phyloP scores from a whole-genome alignment of 2,888 invertebrate species.

The Pseudoips prasinana region DNA sequence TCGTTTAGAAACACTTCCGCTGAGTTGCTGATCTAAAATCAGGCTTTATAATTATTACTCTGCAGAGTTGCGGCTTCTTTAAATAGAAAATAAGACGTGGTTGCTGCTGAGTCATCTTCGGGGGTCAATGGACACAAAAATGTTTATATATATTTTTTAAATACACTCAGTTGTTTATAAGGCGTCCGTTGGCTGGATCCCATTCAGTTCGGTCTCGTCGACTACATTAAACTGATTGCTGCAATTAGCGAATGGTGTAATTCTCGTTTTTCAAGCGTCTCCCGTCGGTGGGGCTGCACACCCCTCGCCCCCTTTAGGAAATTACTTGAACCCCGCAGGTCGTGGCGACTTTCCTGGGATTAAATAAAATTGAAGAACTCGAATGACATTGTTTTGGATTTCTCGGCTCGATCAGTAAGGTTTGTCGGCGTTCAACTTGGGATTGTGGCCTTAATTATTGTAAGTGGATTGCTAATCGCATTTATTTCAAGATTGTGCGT shows the following conservation, averaged over 20 bases:
- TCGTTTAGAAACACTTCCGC: constrained; percentile 20
- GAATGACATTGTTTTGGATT: constrained; percentile 73
- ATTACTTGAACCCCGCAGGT: constrained; percentile 73
- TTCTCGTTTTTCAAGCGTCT: constrained; percentile 74
- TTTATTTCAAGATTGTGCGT: constrained; percentile 45
- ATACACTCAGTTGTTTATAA: constrained; percentile 55
- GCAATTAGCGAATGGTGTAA: constrained; percentile 80
- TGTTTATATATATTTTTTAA: constrained; percentile 27
- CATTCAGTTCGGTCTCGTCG: constrained; percentile 67
- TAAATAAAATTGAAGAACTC: constrained; percentile 75
- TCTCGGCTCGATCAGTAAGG: constrained; percentile 60
- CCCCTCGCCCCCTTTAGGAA: constrained; percentile 55
- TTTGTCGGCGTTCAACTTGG: constrained; percentile 51
- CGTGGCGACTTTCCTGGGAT: constrained; percentile 65
- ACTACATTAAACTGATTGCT: constrained; percentile 81
- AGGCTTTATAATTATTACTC: constrained; percentile 23
- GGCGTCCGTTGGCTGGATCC: constrained; percentile 56
- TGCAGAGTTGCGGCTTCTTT: constrained; percentile 8
- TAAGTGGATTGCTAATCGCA: constrained; percentile 65
- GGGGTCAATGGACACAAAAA: constrained; percentile 19
- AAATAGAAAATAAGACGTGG: constrained; percentile 28
- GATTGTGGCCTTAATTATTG: constrained; percentile 62
- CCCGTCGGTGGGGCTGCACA: constrained; percentile 35
- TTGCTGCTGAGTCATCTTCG: constrained; percentile 23
- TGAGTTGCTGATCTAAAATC: constrained; percentile 21